These are phyloP conservation scores for Pyralis farinalis DNA, from an alignment of 2,888 invertebrate genomes.

Conservation along the genomic window DNA sequence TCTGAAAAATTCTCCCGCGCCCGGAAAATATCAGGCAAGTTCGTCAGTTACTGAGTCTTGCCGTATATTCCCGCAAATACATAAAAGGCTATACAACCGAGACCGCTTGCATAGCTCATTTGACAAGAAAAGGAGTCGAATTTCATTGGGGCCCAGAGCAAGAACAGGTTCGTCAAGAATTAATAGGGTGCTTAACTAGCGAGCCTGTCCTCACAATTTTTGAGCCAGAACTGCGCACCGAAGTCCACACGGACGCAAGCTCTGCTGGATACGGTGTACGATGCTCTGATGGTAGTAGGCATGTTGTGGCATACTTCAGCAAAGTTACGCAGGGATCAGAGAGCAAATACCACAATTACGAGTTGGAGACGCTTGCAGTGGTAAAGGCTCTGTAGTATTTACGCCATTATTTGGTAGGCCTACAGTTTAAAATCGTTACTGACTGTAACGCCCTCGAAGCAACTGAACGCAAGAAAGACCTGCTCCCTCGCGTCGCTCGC, in stretches of 20 bases:
- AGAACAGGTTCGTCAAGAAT: no score
- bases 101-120: no score
- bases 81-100: no score
- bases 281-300: not conserved
- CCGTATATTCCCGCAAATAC: constrained; percentile 3
- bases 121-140: no score
- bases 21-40: no score
- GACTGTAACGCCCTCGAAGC: constrained; percentile 32
- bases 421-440: no score
- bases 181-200: no score
- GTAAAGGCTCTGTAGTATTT: constrained; percentile 20
- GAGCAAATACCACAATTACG: constrained; percentile 17
- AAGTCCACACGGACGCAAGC: no score
- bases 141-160: no score
- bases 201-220: constrained; percentile 7
- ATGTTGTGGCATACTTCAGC: constrained; percentile 18
- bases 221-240: constrained; percentile 18
- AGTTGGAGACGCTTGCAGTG: constrained; percentile 21
- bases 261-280: constrained; percentile 24
- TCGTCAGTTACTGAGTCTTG: no score
- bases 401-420: no score
- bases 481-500: not conserved
- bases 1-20: no score
- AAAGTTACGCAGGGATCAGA: constrained; percentile 20
- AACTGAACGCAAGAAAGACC: constrained; percentile 11